Conservation (phyloP, 2,888 invertebrate genomes). For the Latrodectus elegans region DNA sequence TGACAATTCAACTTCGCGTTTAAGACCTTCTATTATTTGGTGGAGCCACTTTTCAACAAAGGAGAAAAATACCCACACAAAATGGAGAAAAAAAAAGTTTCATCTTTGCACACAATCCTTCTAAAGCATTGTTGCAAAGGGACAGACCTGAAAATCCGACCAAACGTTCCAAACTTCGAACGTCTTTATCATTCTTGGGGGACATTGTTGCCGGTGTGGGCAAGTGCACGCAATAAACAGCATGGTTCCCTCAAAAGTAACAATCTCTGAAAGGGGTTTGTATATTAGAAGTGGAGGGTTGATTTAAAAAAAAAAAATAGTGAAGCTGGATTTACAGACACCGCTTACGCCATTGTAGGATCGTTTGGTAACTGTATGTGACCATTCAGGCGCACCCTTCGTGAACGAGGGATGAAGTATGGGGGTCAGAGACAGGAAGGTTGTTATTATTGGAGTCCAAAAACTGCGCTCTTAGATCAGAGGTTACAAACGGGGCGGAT, state of each 20-base stretch:
- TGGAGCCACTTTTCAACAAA: slow-evolving; percentile 5
- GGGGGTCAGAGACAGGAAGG: neutral
- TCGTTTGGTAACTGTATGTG: neutral
- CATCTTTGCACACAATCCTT: slow-evolving; percentile 20
- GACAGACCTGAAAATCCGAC: neutral
- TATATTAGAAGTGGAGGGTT: too few relatives aligned
- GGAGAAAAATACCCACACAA: slow-evolving; percentile 19
- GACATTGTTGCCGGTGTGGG: slow-evolving; percentile 5
- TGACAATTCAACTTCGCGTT: neutral
- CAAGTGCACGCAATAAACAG: slow-evolving; percentile 39
- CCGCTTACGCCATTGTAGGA: slow-evolving; percentile 4
- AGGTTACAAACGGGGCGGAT: slow-evolving; percentile 20
- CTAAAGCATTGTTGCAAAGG: slow-evolving; percentile 8
- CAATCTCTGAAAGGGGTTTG: too few relatives aligned
- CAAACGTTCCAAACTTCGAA: slow-evolving; percentile 16
- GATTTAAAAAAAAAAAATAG: neutral
- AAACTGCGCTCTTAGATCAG: neutral
- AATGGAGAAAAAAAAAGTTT: neutral
- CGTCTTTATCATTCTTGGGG: slow-evolving; percentile 41
- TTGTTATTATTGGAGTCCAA: slow-evolving; percentile 35
- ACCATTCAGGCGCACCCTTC: too few relatives aligned
- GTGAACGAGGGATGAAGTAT: neutral
- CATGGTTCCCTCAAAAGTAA: neutral
- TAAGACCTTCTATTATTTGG: slow-evolving; percentile 16
- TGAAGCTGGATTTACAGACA: slow-evolving; percentile 1